Evolutionary conservation across 2,888 invertebrate genomes (phyloP), one percentile per base, ranked within the genome.

Genomic region (Apamea sordens): DNA sequence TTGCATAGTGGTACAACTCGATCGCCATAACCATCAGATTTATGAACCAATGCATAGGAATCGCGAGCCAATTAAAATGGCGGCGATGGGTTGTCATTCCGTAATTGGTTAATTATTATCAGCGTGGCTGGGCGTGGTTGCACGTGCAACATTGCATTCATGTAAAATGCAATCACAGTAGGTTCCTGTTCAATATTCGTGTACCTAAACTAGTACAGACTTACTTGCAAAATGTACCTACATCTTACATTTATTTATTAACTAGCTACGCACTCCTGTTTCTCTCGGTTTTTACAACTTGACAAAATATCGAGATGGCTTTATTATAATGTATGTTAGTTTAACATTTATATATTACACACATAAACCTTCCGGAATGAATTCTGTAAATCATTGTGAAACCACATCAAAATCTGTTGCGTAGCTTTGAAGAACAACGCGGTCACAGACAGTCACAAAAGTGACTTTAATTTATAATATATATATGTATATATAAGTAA

Each of bases 71-170:
- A 96, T 96, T 96, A 96, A 95, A 96, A 95, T 95, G 94, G 95
- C 94, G 92, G 93, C 94, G 93, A 93, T 94, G 92, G 92, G 93
- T 94, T 96, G 96, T 96, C 95, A 96, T 94, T 94, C 91, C 91
- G 93, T 96, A 96, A 96, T 96, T 97, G 96, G 96, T 94, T 96
- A 95, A 96, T 96, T 96, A 96, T 96, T 95, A 96, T 95, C 95
- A 92, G 93, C 91, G 84, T 83, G 87, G 80, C 80, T 91, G 94
- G 96, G 96, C 95, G 96, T 93, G 94, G 95, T 91, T 89, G 90
- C 92, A 92, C 92, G 91, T 93, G 93, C 92, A 88, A 50, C 65
- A 69, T 77, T 77, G 81, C 88, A 92, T 82, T 76, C 61, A 68
- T 70, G 77, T 77, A 68, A 82, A 86, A 86, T 85, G 80, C 82